Percentiles rank a stretch among this genome's conserved stretches.
These are phyloP conservation scores for Perca schrenkii DNA, from an alignment of 2,113 vertebrate species.

Conservation along the genomic window DNA sequence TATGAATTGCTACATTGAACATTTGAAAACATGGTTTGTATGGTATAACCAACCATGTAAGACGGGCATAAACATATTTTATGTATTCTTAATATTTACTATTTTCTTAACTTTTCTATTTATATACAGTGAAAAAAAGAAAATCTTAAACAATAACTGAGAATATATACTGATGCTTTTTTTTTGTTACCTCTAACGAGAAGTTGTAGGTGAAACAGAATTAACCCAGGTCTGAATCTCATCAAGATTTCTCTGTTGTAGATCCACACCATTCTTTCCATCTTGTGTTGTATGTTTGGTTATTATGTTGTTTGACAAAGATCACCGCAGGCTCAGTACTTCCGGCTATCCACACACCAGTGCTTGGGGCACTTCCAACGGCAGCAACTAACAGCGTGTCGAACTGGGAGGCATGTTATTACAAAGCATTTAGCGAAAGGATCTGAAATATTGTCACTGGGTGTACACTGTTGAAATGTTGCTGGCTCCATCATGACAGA, in stretches of 20 bases:
- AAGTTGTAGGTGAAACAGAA: neutral
- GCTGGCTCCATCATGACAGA: slow-evolving; percentile 29
- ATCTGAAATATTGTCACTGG: neutral
- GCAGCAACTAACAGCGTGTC: slow-evolving; percentile 71
- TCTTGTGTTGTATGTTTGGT: slow-evolving; percentile 68
- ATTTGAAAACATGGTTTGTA: neutral
- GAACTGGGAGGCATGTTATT: slow-evolving; percentile 57
- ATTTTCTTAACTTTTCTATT: neutral
- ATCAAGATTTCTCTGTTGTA: slow-evolving; percentile 50
- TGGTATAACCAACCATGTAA: neutral
- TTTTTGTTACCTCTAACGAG: neutral
- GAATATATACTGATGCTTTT: neutral
- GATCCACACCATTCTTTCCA: slow-evolving; percentile 50
- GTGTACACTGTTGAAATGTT: slow-evolving; percentile 24
- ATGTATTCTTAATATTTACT: neutral
- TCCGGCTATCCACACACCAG: slow-evolving; percentile 71
- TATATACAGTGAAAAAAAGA: neutral
- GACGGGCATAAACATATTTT: neutral
- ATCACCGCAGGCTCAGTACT: slow-evolving; percentile 25
- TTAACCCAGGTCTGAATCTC: slow-evolving; percentile 22
- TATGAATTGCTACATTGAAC: neutral
- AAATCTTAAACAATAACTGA: neutral
- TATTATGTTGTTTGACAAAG: slow-evolving; percentile 56
- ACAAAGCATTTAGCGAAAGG: slow-evolving; percentile 24
- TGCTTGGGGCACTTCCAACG: slow-evolving; percentile 82